A percentile compares a stretch with the other conserved stretches of the same genome.
Evolutionary conservation across 1,140 invertebrate species (phyloP).

Genomic region (Drosophila tsacasi): DNA sequence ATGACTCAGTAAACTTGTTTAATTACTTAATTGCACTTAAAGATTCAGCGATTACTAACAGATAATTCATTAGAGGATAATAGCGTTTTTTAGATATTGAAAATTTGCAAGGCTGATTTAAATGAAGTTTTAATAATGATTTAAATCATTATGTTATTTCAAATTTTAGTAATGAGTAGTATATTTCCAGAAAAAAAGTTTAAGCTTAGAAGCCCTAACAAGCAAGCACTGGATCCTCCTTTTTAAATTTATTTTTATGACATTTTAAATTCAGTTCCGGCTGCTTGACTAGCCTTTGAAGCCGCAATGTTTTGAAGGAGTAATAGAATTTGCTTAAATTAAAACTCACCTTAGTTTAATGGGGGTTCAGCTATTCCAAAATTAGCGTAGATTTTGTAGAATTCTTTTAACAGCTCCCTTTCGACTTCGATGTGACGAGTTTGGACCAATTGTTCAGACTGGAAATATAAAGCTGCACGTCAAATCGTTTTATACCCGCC

Average conservation of each 20-base stretch:
- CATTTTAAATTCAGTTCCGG: neutral
- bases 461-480: slow-evolving; percentile 70
- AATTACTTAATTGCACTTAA: neutral
- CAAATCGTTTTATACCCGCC: slow-evolving; percentile 68
- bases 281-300: neutral
- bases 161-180: neutral
- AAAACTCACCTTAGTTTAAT: slow-evolving; percentile 48
- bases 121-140: neutral
- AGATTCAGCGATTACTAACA: neutral
- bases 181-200: neutral
- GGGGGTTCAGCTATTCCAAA: slow-evolving; percentile 44
- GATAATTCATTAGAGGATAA: neutral
- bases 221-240: neutral
- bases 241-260: neutral
- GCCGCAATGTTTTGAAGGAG: neutral
- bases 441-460: slow-evolving; percentile 51
- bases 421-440: slow-evolving; percentile 40
- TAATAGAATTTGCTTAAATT: neutral
- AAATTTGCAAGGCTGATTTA: neutral
- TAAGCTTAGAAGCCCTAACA: neutral
- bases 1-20: neutral
- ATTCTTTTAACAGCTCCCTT: slow-evolving; percentile 15
- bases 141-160: neutral
- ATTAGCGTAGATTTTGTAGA: neutral
- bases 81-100: too few species aligned